phyloP scores from a whole-genome alignment of 2,888 invertebrate species.

The Ophraella communa region DNA sequence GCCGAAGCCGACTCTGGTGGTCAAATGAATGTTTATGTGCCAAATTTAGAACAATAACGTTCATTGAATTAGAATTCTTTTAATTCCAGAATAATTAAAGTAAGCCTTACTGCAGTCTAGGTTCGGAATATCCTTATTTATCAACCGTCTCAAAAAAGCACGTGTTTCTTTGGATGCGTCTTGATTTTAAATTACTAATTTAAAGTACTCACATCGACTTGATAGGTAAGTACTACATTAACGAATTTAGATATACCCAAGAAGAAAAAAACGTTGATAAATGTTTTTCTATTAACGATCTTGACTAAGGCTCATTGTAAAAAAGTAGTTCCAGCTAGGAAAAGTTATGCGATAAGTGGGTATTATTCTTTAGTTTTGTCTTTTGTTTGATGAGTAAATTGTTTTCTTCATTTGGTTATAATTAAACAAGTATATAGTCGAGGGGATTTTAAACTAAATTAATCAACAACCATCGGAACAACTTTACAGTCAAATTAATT shows the following conservation, averaged over 20 bases:
- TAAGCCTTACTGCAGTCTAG: not conserved
- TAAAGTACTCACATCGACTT: not conserved
- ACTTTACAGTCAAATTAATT: too few relatives aligned
- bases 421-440: too few relatives aligned
- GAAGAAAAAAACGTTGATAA: not conserved
- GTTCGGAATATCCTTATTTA: not conserved
- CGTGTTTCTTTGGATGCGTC: not conserved
- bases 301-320: too few relatives aligned
- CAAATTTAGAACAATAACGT: conserved; percentile 8
- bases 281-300: not conserved
- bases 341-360: not conserved
- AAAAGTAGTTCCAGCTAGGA: not conserved
- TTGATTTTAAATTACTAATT: conserved; percentile 2
- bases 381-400: too few relatives aligned
- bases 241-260: conserved; percentile 1
- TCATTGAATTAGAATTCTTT: conserved; percentile 3
- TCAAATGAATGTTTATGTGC: not conserved
- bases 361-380: too few relatives aligned
- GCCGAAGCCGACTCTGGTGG: not conserved
- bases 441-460: too few relatives aligned
- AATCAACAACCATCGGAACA: too few relatives aligned
- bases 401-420: too few relatives aligned
- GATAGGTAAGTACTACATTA: not conserved
- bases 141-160: not conserved
- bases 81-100: conserved; percentile 7